Evolutionary conservation across 2,797 vertebrate genomes (phyloP).

Genomic region (Miichthys miiuy): DNA sequence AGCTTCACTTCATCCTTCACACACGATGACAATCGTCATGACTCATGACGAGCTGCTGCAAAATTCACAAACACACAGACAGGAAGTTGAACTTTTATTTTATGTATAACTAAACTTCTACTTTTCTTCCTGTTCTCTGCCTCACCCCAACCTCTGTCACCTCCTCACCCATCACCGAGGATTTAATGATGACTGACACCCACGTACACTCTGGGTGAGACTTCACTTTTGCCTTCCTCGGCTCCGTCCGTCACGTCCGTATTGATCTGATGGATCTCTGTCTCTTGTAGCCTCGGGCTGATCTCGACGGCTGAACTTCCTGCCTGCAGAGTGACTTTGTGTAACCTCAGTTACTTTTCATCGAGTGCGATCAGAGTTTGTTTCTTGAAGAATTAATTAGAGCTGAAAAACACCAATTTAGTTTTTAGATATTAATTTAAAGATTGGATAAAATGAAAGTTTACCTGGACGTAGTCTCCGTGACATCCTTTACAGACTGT

Average conservation of each 20-base stretch:
- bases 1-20: constrained; percentile 1
- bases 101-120: background rate
- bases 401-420: too few relatives aligned
- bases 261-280: constrained; percentile 21
- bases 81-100: background rate
- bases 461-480: too few relatives aligned
- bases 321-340: background rate
- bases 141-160: constrained; percentile 1
- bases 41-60: constrained; percentile 16
- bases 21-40: constrained; percentile 3
- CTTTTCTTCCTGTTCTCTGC: background rate
- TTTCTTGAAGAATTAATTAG: too few relatives aligned
- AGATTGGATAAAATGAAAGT: too few relatives aligned
- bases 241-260: constrained; percentile 5
- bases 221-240: background rate
- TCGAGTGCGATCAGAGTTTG: too few relatives aligned
- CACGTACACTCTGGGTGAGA: background rate
- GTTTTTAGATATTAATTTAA: too few relatives aligned
- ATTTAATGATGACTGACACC: constrained; percentile 24
- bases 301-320: background rate
- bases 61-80: background rate
- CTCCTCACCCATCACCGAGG: background rate
- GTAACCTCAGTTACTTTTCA: too few relatives aligned
- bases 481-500: too few relatives aligned
- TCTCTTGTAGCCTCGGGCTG: constrained; percentile 21